A percentile compares a stretch with the other conserved stretches of the same genome.
phyloP scores from a whole-genome alignment of 1,140 invertebrate genomes.

The Elysia chlorotica region DNA sequence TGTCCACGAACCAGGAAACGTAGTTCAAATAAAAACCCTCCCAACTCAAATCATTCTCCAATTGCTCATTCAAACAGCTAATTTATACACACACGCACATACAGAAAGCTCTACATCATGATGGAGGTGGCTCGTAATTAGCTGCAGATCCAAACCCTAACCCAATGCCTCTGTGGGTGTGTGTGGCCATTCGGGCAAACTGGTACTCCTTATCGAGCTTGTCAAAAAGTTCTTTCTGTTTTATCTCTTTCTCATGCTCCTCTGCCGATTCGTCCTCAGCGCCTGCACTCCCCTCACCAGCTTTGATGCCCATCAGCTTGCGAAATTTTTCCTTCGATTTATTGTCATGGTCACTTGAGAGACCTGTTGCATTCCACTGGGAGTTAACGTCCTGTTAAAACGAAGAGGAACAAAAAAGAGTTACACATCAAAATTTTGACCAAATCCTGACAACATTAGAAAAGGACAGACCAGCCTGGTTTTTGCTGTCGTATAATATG shows the following conservation, averaged over 20 bases:
- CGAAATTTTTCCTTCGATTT: constrained; percentile 94
- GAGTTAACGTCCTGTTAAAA: constrained; percentile 36
- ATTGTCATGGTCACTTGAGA: constrained; percentile 87
- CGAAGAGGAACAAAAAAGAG: neutral
- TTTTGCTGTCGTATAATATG: too few species aligned
- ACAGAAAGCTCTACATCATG: neutral
- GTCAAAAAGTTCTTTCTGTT: constrained; percentile 89
- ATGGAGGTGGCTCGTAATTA: neutral
- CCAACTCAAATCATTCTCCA: too few species aligned
- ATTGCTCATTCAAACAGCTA: too few species aligned
- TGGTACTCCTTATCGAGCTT: constrained; percentile 94
- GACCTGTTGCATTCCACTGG: constrained; percentile 66
- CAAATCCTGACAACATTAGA: too few species aligned
- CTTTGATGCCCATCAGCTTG: constrained; percentile 93
- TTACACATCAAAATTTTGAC: neutral
- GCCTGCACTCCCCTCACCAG: too few species aligned
- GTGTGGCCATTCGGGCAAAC: constrained; percentile 88
- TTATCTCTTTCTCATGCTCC: constrained; percentile 62
- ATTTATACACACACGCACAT: too few species aligned
- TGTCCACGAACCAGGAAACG: too few species aligned
- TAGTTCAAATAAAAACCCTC: too few species aligned
- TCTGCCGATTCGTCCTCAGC: too few species aligned
- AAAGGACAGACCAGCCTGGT: too few species aligned
- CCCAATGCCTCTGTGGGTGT: constrained; percentile 90
- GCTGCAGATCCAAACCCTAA: constrained; percentile 73